A percentile compares a stretch with the other conserved stretches of the same genome.
Evolutionary conservation across 2,797 vertebrate species (phyloP).

Genomic region (Toxotes lorentzi): DNA sequence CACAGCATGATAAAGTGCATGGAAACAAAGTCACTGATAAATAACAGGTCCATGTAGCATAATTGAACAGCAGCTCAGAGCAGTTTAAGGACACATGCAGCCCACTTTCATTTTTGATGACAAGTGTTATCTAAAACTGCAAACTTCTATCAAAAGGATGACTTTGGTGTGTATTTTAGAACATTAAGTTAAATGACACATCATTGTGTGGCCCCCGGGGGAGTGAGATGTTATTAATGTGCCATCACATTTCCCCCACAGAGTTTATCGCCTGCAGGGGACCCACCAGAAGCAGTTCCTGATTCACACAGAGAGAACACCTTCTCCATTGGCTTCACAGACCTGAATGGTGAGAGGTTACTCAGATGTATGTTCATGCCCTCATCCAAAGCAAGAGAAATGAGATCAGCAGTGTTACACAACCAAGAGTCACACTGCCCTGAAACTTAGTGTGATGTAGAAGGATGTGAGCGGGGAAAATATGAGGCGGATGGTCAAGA

Average conservation of each 20-base stretch:
- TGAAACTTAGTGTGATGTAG: background rate
- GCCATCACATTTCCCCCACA: constrained; percentile 59
- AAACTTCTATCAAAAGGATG: constrained; percentile 7
- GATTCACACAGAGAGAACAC: constrained; percentile 61
- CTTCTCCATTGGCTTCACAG: constrained; percentile 89
- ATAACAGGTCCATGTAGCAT: constrained; percentile 37
- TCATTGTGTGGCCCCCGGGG: background rate
- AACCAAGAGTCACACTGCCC: constrained; percentile 1
- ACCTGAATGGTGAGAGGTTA: constrained; percentile 86
- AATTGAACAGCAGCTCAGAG: constrained; percentile 26
- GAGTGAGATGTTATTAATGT: background rate
- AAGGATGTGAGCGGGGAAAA: background rate
- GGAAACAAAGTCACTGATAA: constrained; percentile 34
- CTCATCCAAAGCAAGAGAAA: background rate
- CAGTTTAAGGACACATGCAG: constrained; percentile 26
- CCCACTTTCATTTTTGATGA: constrained; percentile 15
- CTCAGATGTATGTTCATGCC: background rate
- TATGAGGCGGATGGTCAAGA: background rate
- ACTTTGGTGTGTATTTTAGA: background rate
- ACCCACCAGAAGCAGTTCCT: constrained; percentile 65
- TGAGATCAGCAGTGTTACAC: background rate
- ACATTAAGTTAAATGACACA: background rate
- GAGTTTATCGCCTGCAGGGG: constrained; percentile 85
- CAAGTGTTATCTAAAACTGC: constrained; percentile 4
- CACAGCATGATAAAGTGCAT: constrained; percentile 27